A percentile compares a stretch with the other conserved stretches of the same genome.
Evolutionary conservation across 2,797 vertebrate genomes (phyloP).

Genomic region (Setipinna tenuifilis): DNA sequence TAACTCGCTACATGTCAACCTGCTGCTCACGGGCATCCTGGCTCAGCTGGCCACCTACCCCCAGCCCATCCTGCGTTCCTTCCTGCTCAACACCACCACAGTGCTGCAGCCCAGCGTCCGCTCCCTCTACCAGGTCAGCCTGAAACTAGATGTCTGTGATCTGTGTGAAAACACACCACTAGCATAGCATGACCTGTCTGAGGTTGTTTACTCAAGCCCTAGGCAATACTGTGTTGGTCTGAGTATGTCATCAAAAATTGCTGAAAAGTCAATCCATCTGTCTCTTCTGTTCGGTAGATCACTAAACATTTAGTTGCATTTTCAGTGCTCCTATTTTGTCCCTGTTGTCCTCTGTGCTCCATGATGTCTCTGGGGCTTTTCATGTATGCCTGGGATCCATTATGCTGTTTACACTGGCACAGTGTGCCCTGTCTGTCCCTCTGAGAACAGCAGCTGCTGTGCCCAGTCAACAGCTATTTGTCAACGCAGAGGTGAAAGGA

Average conservation of each 20-base stretch:
- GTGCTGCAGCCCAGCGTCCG: slow-evolving; percentile 96
- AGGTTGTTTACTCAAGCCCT: neutral
- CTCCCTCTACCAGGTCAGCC: slow-evolving; percentile 92
- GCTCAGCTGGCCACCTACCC: slow-evolving; percentile 93
- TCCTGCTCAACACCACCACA: slow-evolving; percentile 96
- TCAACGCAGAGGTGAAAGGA: neutral
- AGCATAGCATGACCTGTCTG: neutral
- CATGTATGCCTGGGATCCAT: neutral
- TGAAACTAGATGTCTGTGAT: neutral
- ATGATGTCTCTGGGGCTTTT: neutral
- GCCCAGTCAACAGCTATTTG: neutral
- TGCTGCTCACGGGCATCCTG: slow-evolving; percentile 94
- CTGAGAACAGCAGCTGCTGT: neutral
- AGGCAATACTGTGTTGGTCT: neutral
- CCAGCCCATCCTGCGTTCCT: slow-evolving; percentile 94
- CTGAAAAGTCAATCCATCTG: neutral
- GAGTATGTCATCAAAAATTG: neutral
- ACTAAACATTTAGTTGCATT: neutral
- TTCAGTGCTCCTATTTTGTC: neutral
- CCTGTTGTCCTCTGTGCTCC: neutral
- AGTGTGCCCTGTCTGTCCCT: neutral
- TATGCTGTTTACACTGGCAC: neutral
- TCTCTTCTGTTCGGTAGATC: neutral
- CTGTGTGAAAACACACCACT: neutral
- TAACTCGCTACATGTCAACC: slow-evolving; percentile 92